A percentile compares a stretch with the other conserved stretches of the same genome.
These are phyloP conservation scores for Neuroterus valhalla DNA, from an alignment of 1,140 invertebrate genomes.

Conservation along the genomic window DNA sequence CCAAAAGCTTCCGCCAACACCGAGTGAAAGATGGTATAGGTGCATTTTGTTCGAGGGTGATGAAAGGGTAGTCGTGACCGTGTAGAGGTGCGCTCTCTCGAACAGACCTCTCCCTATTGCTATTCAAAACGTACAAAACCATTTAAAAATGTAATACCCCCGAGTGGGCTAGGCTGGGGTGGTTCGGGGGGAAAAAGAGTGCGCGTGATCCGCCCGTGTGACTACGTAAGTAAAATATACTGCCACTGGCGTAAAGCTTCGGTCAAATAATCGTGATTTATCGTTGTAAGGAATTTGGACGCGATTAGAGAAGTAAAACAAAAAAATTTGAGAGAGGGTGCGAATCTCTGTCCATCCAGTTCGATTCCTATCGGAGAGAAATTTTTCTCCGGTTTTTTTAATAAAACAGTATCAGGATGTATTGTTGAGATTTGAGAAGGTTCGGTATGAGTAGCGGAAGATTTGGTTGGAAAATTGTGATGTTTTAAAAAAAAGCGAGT, in stretches of 20 bases:
- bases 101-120: conserved; percentile 63
- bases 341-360: neutral
- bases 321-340: conserved; percentile 22
- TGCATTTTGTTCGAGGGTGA: conserved; percentile 27
- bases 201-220: conserved; percentile 69
- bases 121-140: conserved; percentile 75
- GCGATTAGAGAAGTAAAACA: conserved; percentile 54
- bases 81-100: conserved; percentile 44
- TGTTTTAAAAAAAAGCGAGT: too few species aligned
- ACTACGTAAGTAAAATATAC: conserved; percentile 76
- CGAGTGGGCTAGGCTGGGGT: conserved; percentile 45
- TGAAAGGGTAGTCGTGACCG: conserved; percentile 34
- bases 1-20: conserved; percentile 46
- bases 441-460: too few species aligned
- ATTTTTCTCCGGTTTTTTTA: neutral
- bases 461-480: too few species aligned
- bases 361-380: neutral
- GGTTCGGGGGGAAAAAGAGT: conserved; percentile 56
- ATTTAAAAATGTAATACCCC: conserved; percentile 75
- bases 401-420: too few species aligned
- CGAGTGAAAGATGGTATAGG: conserved; percentile 43
- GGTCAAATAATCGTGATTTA: conserved; percentile 76
- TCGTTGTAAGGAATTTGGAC: conserved; percentile 71
- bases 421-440: too few species aligned
- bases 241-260: conserved; percentile 69